These are phyloP conservation scores for Falco columbarius DNA, from an alignment of 2,797 vertebrate species.

Conservation along the genomic window DNA sequence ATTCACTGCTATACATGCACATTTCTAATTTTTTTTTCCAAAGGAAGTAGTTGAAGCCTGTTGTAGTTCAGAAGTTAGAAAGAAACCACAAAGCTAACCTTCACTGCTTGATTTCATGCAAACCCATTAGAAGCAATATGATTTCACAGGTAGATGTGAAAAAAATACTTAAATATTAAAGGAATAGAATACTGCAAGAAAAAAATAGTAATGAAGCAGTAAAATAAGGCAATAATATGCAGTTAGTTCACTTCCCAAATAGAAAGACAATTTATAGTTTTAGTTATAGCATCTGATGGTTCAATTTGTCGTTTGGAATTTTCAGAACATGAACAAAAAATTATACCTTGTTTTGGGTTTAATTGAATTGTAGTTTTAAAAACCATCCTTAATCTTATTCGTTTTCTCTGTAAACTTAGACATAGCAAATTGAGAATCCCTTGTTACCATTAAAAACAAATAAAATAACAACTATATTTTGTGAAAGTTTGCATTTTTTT, in stretches of 20 bases:
- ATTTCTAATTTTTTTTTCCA: neutral
- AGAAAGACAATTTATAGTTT: neutral
- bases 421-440: neutral
- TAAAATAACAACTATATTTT: neutral
- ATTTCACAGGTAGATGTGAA: neutral
- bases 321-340: neutral
- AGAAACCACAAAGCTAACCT: neutral
- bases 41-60: neutral
- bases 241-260: neutral
- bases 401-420: neutral
- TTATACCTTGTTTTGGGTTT: neutral
- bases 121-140: neutral
- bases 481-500: neutral
- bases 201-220: neutral
- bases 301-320: neutral
- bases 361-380: neutral
- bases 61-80: neutral
- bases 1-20: neutral
- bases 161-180: neutral
- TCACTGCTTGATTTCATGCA: neutral
- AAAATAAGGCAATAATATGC: neutral
- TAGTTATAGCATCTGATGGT: neutral
- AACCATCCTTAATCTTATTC: neutral
- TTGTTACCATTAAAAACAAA: neutral
- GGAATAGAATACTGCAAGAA: neutral